Percentiles rank a stretch among this genome's conserved stretches.
phyloP scores from a whole-genome alignment of 2,797 vertebrate genomes.

The Microctenopoma steveboyesi region DNA sequence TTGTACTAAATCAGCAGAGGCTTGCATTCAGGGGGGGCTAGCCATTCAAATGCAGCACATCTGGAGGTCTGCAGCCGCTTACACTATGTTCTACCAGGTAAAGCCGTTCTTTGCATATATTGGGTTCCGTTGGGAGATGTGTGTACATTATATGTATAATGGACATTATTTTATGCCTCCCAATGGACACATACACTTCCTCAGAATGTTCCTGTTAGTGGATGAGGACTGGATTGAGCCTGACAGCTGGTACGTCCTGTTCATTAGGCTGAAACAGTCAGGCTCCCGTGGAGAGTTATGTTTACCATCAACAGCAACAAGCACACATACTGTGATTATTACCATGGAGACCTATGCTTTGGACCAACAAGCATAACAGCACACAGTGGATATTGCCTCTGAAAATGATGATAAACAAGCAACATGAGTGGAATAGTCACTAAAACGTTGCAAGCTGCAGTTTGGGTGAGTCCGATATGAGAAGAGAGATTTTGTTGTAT shows the following conservation, averaged over 20 bases:
- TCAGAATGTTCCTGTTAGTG: slow-evolving; percentile 56
- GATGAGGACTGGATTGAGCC: slow-evolving; percentile 56
- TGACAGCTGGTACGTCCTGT: slow-evolving; percentile 69
- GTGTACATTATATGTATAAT: slow-evolving; percentile 33
- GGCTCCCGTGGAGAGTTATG: slow-evolving; percentile 62
- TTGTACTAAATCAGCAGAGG: slow-evolving; percentile 55
- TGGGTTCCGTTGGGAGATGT: slow-evolving; percentile 12
- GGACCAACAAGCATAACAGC: slow-evolving; percentile 15
- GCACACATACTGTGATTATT: slow-evolving; percentile 70
- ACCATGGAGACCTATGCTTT: slow-evolving; percentile 64
- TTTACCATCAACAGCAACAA: slow-evolving; percentile 65
- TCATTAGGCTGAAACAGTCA: slow-evolving; percentile 65
- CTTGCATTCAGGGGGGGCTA: slow-evolving; percentile 56
- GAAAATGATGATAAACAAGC: slow-evolving; percentile 39
- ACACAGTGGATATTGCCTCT: slow-evolving; percentile 22
- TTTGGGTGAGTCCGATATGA: slow-evolving; percentile 15
- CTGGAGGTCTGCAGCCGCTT: slow-evolving; percentile 18
- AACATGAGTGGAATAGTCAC: slow-evolving; percentile 1
- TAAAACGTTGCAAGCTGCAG: slow-evolving; percentile 24
- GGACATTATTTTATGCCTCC: slow-evolving; percentile 43
- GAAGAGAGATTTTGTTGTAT: background rate
- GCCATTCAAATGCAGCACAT: background rate
- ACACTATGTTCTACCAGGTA: background rate
- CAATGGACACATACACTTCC: slow-evolving; percentile 27
- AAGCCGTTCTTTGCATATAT: slow-evolving; percentile 8